Percentiles rank a stretch among this genome's conserved stretches.
phyloP scores from a whole-genome alignment of 2,797 vertebrate species.

The Simalia tracyae region DNA sequence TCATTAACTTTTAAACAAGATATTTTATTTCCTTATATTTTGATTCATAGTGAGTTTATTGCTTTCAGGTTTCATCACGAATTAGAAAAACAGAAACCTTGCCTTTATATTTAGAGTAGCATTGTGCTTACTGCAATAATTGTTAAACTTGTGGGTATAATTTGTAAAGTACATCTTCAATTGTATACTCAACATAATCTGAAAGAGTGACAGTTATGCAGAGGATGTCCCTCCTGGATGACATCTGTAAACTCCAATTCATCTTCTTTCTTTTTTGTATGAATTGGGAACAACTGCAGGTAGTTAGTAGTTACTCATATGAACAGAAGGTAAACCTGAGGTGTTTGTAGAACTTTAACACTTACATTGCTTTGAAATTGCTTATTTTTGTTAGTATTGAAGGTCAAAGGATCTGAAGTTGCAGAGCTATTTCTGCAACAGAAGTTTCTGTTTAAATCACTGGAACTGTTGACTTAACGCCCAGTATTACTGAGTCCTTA shows the following conservation, averaged over 20 bases:
- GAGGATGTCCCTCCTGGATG: neutral
- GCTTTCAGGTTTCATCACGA: neutral
- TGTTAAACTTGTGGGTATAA: neutral
- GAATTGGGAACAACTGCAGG: neutral
- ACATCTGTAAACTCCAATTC: neutral
- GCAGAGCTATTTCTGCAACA: neutral
- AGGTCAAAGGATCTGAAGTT: neutral
- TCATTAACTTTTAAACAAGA: neutral
- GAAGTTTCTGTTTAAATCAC: neutral
- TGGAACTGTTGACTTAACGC: neutral
- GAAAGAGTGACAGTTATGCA: neutral
- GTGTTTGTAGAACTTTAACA: neutral
- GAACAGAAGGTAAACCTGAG: neutral
- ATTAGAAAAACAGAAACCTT: neutral
- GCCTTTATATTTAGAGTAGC: neutral
- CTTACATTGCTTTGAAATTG: neutral
- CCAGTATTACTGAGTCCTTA: neutral
- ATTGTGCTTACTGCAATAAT: neutral
- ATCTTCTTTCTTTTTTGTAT: neutral
- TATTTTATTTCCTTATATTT: neutral
- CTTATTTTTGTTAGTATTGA: neutral
- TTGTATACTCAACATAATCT: neutral
- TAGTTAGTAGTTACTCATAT: neutral
- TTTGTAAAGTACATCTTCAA: neutral
- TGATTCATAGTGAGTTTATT: neutral